Evolutionary conservation across 2,113 vertebrate genomes (phyloP).

Genomic region (Rhadina sibilatrix): DNA sequence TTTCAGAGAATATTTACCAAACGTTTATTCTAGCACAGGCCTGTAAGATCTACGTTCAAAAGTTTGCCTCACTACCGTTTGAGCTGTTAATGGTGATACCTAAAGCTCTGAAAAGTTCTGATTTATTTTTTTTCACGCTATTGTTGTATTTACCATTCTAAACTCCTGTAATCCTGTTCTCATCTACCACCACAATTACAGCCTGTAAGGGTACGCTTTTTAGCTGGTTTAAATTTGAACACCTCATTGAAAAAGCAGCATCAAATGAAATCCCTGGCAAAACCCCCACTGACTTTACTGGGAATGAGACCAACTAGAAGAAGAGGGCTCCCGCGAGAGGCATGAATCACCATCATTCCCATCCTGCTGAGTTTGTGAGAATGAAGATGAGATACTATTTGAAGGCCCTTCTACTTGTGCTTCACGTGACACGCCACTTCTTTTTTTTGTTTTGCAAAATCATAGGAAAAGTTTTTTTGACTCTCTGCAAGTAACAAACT

Average conservation of each 20-base stretch:
- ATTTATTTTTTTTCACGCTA: background rate
- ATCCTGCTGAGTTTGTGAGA: conserved; percentile 37
- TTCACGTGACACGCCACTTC: background rate
- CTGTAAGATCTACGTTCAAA: background rate
- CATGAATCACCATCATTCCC: conserved; percentile 4
- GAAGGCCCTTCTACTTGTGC: background rate
- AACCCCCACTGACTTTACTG: conserved; percentile 15
- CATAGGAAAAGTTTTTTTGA: background rate
- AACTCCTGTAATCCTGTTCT: background rate
- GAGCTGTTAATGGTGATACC: background rate
- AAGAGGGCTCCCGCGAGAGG: background rate
- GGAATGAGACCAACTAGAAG: conserved; percentile 30
- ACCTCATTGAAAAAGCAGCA: background rate
- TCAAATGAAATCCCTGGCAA: conserved; percentile 24
- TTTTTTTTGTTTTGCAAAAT: conserved; percentile 11
- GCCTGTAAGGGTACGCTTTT: background rate
- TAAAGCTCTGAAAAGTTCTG: background rate
- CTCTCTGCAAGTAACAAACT: background rate
- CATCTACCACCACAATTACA: background rate
- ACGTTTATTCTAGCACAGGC: background rate
- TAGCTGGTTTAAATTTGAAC: background rate
- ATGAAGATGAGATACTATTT: background rate
- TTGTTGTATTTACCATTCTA: background rate
- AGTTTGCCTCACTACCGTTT: background rate
- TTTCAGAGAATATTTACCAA: background rate